phyloP scores from a whole-genome alignment of 2,113 vertebrate genomes.

The Deroptyus accipitrinus region DNA sequence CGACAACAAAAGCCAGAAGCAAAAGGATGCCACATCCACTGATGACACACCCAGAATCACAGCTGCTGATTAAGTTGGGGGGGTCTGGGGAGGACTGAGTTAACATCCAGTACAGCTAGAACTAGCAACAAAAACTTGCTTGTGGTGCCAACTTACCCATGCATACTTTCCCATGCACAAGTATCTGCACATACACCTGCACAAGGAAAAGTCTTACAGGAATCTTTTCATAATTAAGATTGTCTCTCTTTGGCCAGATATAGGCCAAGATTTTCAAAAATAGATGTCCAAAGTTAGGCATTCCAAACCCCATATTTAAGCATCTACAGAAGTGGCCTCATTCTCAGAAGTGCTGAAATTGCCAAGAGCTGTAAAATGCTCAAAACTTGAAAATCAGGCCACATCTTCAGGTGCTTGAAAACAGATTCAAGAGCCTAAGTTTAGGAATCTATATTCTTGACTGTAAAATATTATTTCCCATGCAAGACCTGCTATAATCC shows the following conservation, averaged over 20 bases:
- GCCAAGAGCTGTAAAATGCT: slow-evolving; percentile 48
- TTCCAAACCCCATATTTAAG: slow-evolving; percentile 63
- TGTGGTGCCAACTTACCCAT: background rate
- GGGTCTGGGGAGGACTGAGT: background rate
- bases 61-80: background rate
- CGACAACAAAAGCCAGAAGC: background rate
- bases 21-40: background rate
- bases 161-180: background rate
- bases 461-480: slow-evolving; percentile 33
- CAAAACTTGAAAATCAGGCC: slow-evolving; percentile 60
- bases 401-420: slow-evolving; percentile 61
- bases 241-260: slow-evolving; percentile 10
- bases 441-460: slow-evolving; percentile 36
- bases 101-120: background rate
- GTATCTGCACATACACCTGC: background rate
- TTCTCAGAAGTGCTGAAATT: slow-evolving; percentile 64
- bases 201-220: background rate
- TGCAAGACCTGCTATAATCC: slow-evolving; percentile 12
- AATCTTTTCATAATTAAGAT: background rate
- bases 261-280: slow-evolving; percentile 65
- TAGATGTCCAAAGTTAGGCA: slow-evolving; percentile 60
- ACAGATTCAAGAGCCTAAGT: slow-evolving; percentile 48
- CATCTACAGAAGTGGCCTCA: slow-evolving; percentile 59
- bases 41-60: background rate
- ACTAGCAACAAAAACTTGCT: background rate